Percentiles rank a stretch among this genome's conserved stretches.
phyloP scores from a whole-genome alignment of 1,140 invertebrate species.

The Lethrus apterus region DNA sequence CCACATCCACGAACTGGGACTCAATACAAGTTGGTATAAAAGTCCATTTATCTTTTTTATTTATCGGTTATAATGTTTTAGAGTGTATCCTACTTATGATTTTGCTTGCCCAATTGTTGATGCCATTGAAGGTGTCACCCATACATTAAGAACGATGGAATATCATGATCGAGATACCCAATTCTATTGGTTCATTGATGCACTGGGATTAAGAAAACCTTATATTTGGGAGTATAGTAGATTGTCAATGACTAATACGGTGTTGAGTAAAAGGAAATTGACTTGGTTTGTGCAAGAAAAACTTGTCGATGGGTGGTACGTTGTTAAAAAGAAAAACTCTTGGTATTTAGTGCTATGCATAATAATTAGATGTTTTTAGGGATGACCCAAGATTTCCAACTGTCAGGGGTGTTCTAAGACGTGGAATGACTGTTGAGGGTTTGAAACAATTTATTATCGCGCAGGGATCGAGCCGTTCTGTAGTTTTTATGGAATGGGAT shows the following conservation, averaged over 20 bases:
- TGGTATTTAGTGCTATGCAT: neutral
- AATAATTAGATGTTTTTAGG: constrained; percentile 43
- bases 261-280: constrained; percentile 93
- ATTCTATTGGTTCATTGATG: constrained; percentile 95
- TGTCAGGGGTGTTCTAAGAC: constrained; percentile 88
- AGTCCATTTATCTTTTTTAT: neutral
- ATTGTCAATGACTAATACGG: constrained; percentile 92
- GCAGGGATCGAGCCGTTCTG: constrained; percentile 96
- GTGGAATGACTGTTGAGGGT: constrained; percentile 96
- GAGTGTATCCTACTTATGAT: constrained; percentile 99
- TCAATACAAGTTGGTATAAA: constrained; percentile 82
- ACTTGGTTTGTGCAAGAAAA: constrained; percentile 96
- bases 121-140: constrained; percentile 93
- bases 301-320: constrained; percentile 91
- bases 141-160: constrained; percentile 95
- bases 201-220: constrained; percentile 78
- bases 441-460: constrained; percentile 96
- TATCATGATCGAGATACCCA: constrained; percentile 97
- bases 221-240: constrained; percentile 92
- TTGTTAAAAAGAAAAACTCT: constrained; percentile 18
- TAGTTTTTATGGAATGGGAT: constrained; percentile 99
- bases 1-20: constrained; percentile 74
- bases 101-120: constrained; percentile 99
- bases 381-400: constrained; percentile 99
- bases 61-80: constrained; percentile 42